Conservation (phyloP, 2,797 vertebrate genomes). For the Anguilla marmorata region DNA sequence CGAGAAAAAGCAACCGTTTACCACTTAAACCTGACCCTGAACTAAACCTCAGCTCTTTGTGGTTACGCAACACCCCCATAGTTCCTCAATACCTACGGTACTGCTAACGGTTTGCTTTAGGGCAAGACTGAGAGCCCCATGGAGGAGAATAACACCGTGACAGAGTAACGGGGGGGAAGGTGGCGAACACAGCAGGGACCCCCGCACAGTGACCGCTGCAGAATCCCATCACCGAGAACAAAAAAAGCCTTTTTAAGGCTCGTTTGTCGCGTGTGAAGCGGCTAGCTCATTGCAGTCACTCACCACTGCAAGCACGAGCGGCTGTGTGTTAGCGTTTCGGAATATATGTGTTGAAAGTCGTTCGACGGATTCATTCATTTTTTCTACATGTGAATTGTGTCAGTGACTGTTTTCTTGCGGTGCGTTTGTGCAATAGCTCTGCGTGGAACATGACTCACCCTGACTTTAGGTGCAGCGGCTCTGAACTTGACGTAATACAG, state of each 20-base stretch:
- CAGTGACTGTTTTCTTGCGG: not conserved
- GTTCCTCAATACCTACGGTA: not conserved
- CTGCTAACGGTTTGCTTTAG: not conserved
- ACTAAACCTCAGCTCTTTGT: not conserved
- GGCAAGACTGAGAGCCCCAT: not conserved
- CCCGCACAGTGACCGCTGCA: not conserved
- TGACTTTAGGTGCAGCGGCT: conserved; percentile 95
- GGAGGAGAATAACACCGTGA: not conserved
- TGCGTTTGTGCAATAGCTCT: not conserved
- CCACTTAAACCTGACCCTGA: not conserved
- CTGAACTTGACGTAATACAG: conserved; percentile 97
- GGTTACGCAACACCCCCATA: not conserved
- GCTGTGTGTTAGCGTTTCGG: not conserved
- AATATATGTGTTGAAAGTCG: not conserved
- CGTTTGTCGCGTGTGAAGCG: not conserved
- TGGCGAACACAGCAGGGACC: not conserved
- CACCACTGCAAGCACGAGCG: not conserved
- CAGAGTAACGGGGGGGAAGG: not conserved
- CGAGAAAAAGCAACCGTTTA: not conserved
- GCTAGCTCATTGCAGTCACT: not conserved
- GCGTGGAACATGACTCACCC: conserved; percentile 73
- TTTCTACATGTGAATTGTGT: not conserved
- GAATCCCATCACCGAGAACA: not conserved
- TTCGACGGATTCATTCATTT: not conserved
- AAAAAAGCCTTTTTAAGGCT: not conserved